A percentile compares a stretch with the other conserved stretches of the same genome.
These are phyloP conservation scores for Drosophila quadrilineata DNA, from an alignment of 1,140 invertebrate species.

Conservation along the genomic window DNA sequence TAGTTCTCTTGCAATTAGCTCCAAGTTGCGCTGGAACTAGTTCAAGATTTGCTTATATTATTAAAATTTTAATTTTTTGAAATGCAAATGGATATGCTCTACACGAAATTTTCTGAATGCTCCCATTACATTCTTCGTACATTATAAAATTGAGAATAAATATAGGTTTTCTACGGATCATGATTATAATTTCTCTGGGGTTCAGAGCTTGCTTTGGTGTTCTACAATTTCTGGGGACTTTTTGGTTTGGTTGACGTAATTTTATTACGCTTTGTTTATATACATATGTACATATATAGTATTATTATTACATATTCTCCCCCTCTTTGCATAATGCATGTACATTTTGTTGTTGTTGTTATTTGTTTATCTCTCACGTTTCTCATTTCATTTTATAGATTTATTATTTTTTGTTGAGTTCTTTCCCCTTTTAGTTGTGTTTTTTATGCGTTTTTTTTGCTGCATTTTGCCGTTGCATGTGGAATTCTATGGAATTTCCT, in stretches of 20 bases:
- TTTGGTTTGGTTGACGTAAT: constrained; percentile 17
- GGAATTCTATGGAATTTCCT: constrained; percentile 57
- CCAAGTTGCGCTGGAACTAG: no score
- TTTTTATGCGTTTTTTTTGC: constrained; percentile 27
- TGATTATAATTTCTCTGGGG: no score
- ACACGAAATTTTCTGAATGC: no score
- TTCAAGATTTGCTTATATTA: no score
- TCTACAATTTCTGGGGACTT: no score
- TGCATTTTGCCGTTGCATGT: constrained; percentile 56
- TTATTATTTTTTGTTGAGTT: constrained; percentile 13
- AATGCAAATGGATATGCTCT: no score
- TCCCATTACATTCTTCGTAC: no score
- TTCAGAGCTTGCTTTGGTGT: not conserved
- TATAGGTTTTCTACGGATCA: no score
- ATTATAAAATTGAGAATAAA: no score
- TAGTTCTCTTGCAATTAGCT: no score
- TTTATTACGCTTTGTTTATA: constrained; percentile 68
- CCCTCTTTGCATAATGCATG: constrained; percentile 40
- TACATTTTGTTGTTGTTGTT: no score
- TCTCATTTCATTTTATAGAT: constrained; percentile 27
- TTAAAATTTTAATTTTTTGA: no score
- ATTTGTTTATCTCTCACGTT: constrained; percentile 70
- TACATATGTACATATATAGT: constrained; percentile 30
- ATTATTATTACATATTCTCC: constrained; percentile 5
- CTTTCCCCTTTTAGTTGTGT: constrained; percentile 1